Evolutionary conservation across 2,113 vertebrate genomes (phyloP).

Genomic region (Bos taurus): DNA sequence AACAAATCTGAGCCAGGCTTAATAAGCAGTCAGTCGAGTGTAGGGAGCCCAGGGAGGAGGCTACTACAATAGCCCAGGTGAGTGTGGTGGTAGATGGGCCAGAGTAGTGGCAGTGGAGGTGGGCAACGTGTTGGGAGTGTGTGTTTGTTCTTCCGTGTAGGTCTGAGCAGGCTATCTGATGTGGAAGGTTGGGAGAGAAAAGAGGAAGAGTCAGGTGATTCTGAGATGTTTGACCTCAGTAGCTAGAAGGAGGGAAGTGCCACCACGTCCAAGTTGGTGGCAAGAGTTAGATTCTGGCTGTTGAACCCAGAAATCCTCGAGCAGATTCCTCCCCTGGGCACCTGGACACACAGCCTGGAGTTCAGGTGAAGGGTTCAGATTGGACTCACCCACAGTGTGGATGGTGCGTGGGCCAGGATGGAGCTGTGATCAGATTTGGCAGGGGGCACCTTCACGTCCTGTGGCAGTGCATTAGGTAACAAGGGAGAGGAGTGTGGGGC

Average conservation of each 20-base stretch:
- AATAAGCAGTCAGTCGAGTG: not conserved
- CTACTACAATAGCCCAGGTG: not conserved
- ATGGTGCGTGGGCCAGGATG: not conserved
- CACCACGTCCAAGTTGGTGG: not conserved
- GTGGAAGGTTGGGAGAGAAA: not conserved
- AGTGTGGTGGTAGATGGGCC: not conserved
- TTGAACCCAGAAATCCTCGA: not conserved
- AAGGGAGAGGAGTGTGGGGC: not conserved
- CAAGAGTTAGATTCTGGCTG: not conserved
- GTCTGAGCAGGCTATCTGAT: not conserved
- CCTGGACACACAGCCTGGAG: not conserved
- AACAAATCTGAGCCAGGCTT: not conserved
- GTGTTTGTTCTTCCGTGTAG: not conserved
- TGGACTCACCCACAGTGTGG: not conserved
- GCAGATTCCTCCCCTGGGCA: not conserved
- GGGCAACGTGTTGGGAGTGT: not conserved
- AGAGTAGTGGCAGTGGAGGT: not conserved
- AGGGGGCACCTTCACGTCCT: not conserved
- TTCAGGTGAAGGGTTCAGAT: not conserved
- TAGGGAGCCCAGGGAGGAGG: not conserved
- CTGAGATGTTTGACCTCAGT: not conserved
- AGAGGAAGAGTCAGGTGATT: not conserved
- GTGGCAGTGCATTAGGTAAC: not conserved
- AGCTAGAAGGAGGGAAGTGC: not conserved
- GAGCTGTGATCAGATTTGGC: not conserved